A percentile compares a stretch with the other conserved stretches of the same genome.
phyloP scores from a whole-genome alignment of 2,113 vertebrate genomes.

The Tylochromis polylepis region DNA sequence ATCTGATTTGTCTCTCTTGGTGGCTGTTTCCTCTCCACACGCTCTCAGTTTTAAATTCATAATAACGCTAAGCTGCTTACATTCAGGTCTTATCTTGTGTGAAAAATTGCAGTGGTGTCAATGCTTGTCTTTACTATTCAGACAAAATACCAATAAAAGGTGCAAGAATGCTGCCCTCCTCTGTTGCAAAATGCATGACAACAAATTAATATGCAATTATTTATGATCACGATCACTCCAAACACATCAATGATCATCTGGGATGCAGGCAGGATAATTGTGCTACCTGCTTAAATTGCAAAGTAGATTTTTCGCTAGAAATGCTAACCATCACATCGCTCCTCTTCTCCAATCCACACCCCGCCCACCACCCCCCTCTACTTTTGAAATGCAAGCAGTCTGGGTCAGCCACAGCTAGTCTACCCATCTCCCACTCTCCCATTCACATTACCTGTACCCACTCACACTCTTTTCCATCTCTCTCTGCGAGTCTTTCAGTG shows the following conservation, averaged over 20 bases:
- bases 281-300: slow-evolving; percentile 77
- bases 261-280: slow-evolving; percentile 63
- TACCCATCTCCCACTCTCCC: slow-evolving; percentile 30
- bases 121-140: neutral
- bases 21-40: too few species aligned
- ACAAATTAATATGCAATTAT: slow-evolving; percentile 71
- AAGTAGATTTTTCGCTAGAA: slow-evolving; percentile 63
- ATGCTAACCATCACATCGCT: slow-evolving; percentile 23
- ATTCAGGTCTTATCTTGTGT: neutral
- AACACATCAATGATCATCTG: slow-evolving; percentile 67
- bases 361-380: neutral
- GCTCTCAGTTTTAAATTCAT: neutral
- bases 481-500: slow-evolving; percentile 17
- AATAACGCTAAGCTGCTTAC: neutral
- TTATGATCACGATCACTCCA: slow-evolving; percentile 68
- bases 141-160: slow-evolving; percentile 58
- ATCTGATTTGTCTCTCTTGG: neutral
- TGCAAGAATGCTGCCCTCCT: slow-evolving; percentile 55
- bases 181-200: slow-evolving; percentile 68
- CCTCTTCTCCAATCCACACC: neutral
- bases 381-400: slow-evolving; percentile 69
- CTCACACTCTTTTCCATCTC: slow-evolving; percentile 21
- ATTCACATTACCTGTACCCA: slow-evolving; percentile 45
- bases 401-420: slow-evolving; percentile 47
- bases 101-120: neutral